These are phyloP conservation scores for Rotaria magnacalcarata DNA, from an alignment of 2,888 invertebrate genomes.

Conservation along the genomic window DNA sequence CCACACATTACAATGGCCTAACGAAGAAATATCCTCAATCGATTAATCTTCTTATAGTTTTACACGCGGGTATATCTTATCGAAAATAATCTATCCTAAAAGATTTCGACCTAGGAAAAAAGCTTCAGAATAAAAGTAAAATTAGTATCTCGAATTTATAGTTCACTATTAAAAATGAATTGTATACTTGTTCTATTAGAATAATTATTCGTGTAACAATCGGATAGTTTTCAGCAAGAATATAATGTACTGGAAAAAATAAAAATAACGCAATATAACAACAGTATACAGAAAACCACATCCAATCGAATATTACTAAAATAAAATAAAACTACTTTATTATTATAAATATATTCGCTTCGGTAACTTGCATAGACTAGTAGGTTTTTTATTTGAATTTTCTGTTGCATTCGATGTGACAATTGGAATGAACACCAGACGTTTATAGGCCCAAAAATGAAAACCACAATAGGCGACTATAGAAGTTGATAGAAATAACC, in stretches of 20 bases:
- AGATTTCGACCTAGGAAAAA: too few relatives aligned
- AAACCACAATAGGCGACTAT: slow-evolving; percentile 38
- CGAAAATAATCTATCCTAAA: too few relatives aligned
- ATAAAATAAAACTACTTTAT: background rate
- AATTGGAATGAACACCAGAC: background rate
- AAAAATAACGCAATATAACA: slow-evolving; percentile 55
- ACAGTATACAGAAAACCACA: slow-evolving; percentile 53
- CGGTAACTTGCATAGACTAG: background rate
- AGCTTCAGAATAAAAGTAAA: too few relatives aligned
- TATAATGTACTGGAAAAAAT: slow-evolving; percentile 55
- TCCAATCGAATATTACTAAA: slow-evolving; percentile 49
- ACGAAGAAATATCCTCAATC: too few relatives aligned
- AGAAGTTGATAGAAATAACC: slow-evolving; percentile 32
- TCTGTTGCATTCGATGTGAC: background rate
- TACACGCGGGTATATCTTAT: too few relatives aligned
- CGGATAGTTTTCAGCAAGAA: slow-evolving; percentile 62
- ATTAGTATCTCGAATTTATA: too few relatives aligned
- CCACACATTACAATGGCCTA: too few relatives aligned
- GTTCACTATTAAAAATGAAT: too few relatives aligned
- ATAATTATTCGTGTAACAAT: slow-evolving; percentile 64
- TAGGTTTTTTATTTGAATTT: background rate
- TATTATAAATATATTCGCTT: background rate
- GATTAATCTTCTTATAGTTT: too few relatives aligned
- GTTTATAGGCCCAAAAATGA: slow-evolving; percentile 38
- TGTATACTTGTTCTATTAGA: slow-evolving; percentile 64